Percentiles rank a stretch among this genome's conserved stretches.
Evolutionary conservation across 2,888 invertebrate genomes (phyloP).

Genomic region (Acronicta psi): DNA sequence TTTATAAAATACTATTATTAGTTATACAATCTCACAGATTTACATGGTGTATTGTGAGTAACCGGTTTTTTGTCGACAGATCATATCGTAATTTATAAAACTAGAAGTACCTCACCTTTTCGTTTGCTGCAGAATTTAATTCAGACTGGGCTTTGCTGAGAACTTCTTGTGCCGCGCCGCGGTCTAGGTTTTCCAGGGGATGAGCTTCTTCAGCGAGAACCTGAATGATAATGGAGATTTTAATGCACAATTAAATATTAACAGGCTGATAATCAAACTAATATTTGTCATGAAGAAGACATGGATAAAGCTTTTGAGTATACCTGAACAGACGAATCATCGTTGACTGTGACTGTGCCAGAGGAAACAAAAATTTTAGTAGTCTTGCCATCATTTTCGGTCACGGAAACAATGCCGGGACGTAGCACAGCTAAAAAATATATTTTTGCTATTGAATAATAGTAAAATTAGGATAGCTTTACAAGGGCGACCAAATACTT

Average conservation of each 20-base stretch:
- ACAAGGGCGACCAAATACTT: too few relatives aligned
- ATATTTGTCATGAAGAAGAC: too few relatives aligned
- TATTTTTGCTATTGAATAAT: not conserved
- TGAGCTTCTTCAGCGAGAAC: slow-evolving; percentile 98
- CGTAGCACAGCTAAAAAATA: slow-evolving; percentile 93
- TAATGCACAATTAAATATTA: not conserved
- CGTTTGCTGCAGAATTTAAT: slow-evolving; percentile 93
- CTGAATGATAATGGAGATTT: slow-evolving; percentile 74
- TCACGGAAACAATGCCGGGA: slow-evolving; percentile 97
- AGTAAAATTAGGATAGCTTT: not conserved
- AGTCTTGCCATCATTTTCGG: slow-evolving; percentile 94
- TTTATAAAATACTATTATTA: too few relatives aligned
- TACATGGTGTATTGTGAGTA: too few relatives aligned
- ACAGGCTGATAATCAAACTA: too few relatives aligned
- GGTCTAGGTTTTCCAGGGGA: slow-evolving; percentile 94
- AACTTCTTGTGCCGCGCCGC: slow-evolving; percentile 94
- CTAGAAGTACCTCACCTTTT: slow-evolving; percentile 89
- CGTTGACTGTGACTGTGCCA: slow-evolving; percentile 98
- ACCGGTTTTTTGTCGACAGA: too few relatives aligned
- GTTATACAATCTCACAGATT: too few relatives aligned
- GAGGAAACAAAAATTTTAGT: slow-evolving; percentile 98
- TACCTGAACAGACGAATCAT: slow-evolving; percentile 98
- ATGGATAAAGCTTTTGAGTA: not conserved
- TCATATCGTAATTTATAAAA: too few relatives aligned
- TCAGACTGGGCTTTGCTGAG: slow-evolving; percentile 95